These are phyloP conservation scores for Eilema sororculum DNA, from an alignment of 2,888 invertebrate genomes.

Conservation along the genomic window DNA sequence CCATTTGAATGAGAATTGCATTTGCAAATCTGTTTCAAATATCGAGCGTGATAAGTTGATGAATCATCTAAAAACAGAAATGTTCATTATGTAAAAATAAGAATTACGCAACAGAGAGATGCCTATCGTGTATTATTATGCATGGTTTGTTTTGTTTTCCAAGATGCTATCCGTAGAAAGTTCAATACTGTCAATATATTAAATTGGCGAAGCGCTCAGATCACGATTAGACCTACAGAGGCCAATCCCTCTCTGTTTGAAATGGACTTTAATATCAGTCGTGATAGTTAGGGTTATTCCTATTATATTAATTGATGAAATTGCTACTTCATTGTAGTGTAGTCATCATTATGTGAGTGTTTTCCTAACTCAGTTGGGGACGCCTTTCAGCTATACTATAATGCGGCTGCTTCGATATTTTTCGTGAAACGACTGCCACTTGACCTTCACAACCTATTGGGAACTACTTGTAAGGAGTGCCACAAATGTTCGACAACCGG, in stretches of 20 bases:
- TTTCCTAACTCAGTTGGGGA: conserved; percentile 12
- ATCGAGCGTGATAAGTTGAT: not conserved
- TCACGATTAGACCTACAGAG: conserved; percentile 67
- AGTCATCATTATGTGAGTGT: conserved; percentile 24
- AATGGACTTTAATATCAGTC: conserved; percentile 70
- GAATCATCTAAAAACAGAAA: conserved; percentile 6
- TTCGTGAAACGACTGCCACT: too few relatives aligned
- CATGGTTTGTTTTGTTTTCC: conserved; percentile 55
- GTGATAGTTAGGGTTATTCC: conserved; percentile 61
- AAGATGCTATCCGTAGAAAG: conserved; percentile 60
- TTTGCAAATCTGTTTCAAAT: not conserved
- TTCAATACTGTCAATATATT: conserved; percentile 63
- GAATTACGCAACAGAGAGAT: conserved; percentile 12
- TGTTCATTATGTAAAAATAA: conserved; percentile 14
- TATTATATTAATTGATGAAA: conserved; percentile 73
- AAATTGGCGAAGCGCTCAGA: conserved; percentile 66
- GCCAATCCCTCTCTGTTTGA: conserved; percentile 62
- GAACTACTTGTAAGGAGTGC: too few relatives aligned
- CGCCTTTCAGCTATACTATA: too few relatives aligned
- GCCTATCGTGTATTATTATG: conserved; percentile 32
- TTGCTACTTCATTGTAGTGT: conserved; percentile 52
- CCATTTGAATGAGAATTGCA: not conserved
- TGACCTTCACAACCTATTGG: too few relatives aligned
- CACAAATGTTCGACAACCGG: too few relatives aligned
- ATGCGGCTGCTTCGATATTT: too few relatives aligned